A percentile compares a stretch with the other conserved stretches of the same genome.
Conservation (phyloP, 2,113 vertebrate species). For the Phaethon lepturus region DNA sequence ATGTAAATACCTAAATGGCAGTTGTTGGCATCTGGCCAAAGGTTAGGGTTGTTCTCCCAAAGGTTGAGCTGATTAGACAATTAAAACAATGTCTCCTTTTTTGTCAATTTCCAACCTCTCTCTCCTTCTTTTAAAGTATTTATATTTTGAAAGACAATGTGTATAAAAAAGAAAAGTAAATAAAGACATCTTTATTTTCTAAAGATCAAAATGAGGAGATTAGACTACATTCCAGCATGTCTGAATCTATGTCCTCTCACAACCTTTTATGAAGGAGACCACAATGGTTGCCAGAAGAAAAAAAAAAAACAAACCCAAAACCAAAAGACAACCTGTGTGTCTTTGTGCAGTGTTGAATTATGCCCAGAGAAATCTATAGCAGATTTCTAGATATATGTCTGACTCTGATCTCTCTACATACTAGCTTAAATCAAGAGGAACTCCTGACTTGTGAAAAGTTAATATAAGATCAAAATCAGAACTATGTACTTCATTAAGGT, state of each 20-base stretch:
- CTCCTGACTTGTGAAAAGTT: slow-evolving; percentile 51
- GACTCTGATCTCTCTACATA: slow-evolving; percentile 6
- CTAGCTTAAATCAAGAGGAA: slow-evolving; percentile 48
- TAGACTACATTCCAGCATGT: slow-evolving; percentile 25
- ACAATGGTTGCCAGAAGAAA: slow-evolving; percentile 35
- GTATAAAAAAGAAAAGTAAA: slow-evolving; percentile 31
- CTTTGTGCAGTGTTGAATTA: background rate
- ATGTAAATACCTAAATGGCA: slow-evolving; percentile 78
- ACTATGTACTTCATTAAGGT: slow-evolving; percentile 29
- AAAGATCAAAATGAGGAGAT: slow-evolving; percentile 39
- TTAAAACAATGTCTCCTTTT: slow-evolving; percentile 34
- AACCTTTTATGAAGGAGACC: slow-evolving; percentile 47
- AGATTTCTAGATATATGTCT: slow-evolving; percentile 30
- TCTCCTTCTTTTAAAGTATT: slow-evolving; percentile 10
- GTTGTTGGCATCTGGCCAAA: slow-evolving; percentile 73
- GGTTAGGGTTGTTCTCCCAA: slow-evolving; percentile 41
- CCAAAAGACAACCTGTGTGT: background rate
- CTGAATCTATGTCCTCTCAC: slow-evolving; percentile 53
- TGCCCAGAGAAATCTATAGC: background rate
- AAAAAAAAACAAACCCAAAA: background rate
- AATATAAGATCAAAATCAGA: slow-evolving; percentile 69
- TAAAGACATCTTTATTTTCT: slow-evolving; percentile 45
- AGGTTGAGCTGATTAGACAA: slow-evolving; percentile 49
- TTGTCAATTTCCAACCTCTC: background rate
- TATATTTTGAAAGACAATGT: slow-evolving; percentile 16